Conservation (phyloP, 2,888 invertebrate genomes). For the Dendrolimus houi region DNA sequence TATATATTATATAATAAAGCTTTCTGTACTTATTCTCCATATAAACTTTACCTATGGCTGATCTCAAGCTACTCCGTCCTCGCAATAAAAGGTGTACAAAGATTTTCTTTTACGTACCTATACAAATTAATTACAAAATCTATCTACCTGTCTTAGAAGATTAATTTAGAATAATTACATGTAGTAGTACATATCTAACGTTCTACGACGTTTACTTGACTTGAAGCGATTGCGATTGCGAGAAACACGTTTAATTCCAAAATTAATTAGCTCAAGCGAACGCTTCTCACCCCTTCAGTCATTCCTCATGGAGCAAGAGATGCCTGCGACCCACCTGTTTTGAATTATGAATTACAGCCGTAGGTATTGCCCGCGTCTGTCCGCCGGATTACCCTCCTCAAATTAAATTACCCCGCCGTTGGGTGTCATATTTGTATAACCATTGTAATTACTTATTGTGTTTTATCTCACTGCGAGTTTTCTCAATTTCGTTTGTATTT, state of each 20-base stretch:
- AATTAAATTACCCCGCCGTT: constrained; percentile 27
- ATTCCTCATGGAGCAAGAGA: constrained; percentile 5
- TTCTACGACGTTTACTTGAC: not conserved
- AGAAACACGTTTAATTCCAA: constrained; percentile 5
- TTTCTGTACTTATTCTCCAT: no score
- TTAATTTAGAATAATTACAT: no score
- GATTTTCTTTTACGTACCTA: no score
- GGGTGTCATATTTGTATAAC: constrained; percentile 23
- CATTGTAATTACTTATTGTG: constrained; percentile 10
- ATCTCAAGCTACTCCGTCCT: no score
- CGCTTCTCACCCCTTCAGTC: constrained; percentile 9
- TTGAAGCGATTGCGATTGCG: not conserved
- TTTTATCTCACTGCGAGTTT: not conserved
- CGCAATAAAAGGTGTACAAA: no score
- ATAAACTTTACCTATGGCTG: no score
- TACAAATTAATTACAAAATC: no score
- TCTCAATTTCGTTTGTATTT: not conserved
- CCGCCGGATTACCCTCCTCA: constrained; percentile 18
- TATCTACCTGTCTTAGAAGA: no score
- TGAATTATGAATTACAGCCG: constrained; percentile 34
- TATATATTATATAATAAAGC: no score
- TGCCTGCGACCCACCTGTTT: constrained; percentile 25
- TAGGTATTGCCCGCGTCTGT: constrained; percentile 15
- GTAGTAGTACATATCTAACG: not conserved
- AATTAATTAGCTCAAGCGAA: constrained; percentile 8